Base-by-base conservation (phyloP, 2,888 invertebrate genomes). In the Biston betularia region DNA sequence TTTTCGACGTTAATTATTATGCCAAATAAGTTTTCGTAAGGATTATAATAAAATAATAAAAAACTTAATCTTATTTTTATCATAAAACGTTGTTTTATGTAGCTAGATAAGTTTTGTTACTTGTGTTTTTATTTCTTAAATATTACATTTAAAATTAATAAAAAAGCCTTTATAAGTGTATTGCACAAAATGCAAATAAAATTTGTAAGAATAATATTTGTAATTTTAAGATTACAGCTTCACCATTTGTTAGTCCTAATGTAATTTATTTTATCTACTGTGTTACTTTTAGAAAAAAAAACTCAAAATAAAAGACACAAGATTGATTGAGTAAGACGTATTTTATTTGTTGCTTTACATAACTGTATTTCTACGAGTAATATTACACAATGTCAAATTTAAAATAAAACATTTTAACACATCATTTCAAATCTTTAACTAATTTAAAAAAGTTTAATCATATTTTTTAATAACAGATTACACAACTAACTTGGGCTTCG, bases 261-360 rank as follows among this genome's bases (percentile, higher is more conserved):
- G 5, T 40, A 40, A 10, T 38, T 38, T 38, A 52, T 52, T 38
- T 38, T 15, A 54, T 42, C n/a, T 42, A 3, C 54, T 5, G 33
- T 54, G 12, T 54, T 53, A 38, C 15, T 14, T 38, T 14, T 15
- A 38, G 14, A 15, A 40, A 42, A 14, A 42, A 8, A 42, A 12
- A 54, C 33, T 42, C 33, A 34, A 62, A 62, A 62, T 62, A 54
- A 62, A 54, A 62, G 54, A 62, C 48, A 58, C 6, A 48, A 54
- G 10, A 38, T 48, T 46, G 35, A 45, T 61, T 33, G 24, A 38
- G 12, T 45, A 52, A 11, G 24, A n/a, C n/a, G 40, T 10, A 11
- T 59, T 54, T 54, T 42, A 54, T 54, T 54, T 24, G 0, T 7
- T 52, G 38, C 9, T 15, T 7, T n/a, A 1, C 2, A 24, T 1